phyloP scores from a whole-genome alignment of 92 coral and sea anemone genomes.

The Bergia puertoricense region DNA sequence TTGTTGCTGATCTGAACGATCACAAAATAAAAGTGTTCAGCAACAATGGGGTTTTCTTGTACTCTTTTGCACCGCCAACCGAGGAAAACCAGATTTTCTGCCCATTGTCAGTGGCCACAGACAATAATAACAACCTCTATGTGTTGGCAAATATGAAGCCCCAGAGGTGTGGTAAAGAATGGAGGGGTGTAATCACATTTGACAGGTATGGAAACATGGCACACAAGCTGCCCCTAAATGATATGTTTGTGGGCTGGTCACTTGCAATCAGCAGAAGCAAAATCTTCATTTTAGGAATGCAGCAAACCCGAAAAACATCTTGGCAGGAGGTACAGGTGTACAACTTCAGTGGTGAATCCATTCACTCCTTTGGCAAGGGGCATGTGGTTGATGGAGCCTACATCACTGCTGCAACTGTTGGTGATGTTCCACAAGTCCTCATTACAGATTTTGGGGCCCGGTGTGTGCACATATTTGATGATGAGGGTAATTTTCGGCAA shows the following conservation, averaged over 20 bases:
- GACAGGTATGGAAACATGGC: conserved; percentile 32
- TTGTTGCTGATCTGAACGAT: conserved; percentile 12
- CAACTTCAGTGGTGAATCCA: neutral
- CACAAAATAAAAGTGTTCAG: conserved; percentile 27
- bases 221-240: neutral
- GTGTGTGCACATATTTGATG: conserved; percentile 31
- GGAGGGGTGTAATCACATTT: conserved; percentile 34
- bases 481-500: conserved; percentile 3
- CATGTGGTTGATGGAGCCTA: conserved; percentile 13
- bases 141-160: conserved; percentile 36
- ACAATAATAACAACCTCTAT: conserved; percentile 1
- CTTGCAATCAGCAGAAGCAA: conserved; percentile 15
- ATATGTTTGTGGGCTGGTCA: conserved; percentile 37
- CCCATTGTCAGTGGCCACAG: conserved; percentile 38
- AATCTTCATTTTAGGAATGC: conserved; percentile 27
- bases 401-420: conserved; percentile 8
- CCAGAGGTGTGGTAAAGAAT: conserved; percentile 11
- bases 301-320: conserved; percentile 24
- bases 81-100: conserved; percentile 17
- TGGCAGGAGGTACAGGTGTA: conserved; percentile 29
- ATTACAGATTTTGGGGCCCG: conserved; percentile 37
- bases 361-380: conserved; percentile 23
- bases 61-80: neutral
- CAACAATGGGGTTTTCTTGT: conserved; percentile 5
- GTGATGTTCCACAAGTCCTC: neutral